phyloP scores from a whole-genome alignment of 2,888 invertebrate species.

The Eupithecia tripunctaria region DNA sequence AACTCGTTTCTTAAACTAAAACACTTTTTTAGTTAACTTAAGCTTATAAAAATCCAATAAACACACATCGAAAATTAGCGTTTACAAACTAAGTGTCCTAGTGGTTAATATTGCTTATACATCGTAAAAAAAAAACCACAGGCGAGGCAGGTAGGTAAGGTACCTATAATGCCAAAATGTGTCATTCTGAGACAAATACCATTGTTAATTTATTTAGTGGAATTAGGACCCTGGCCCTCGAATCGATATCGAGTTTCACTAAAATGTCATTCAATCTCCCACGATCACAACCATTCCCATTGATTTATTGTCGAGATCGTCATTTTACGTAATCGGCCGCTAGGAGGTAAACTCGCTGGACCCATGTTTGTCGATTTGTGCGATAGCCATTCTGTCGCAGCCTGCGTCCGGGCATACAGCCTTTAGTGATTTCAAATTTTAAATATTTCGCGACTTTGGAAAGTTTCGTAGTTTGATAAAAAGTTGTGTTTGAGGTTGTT shows the following conservation, averaged over 20 bases:
- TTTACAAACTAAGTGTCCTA: no score
- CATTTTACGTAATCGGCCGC: slow-evolving; percentile 40
- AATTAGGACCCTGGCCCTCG: background rate
- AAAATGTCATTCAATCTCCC: slow-evolving; percentile 29
- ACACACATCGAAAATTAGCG: no score
- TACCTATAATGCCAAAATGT: no score
- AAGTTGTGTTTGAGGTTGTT: background rate
- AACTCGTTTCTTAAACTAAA: no score
- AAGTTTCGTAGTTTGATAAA: slow-evolving; percentile 8
- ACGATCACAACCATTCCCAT: slow-evolving; percentile 28
- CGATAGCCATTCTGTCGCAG: slow-evolving; percentile 60
- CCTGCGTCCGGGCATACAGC: slow-evolving; percentile 59
- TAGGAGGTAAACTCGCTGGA: slow-evolving; percentile 54
- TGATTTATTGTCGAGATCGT: slow-evolving; percentile 27
- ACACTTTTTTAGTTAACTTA: no score
- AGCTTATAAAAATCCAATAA: no score
- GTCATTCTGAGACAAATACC: no score
- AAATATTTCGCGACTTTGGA: background rate
- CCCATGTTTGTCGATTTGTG: slow-evolving; percentile 66
- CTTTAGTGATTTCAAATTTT: slow-evolving; percentile 42
- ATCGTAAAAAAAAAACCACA: no score
- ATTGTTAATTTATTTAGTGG: no score
- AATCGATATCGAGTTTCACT: slow-evolving; percentile 6
- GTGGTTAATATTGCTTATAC: no score
- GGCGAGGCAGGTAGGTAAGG: no score